Base-by-base conservation (phyloP, 2,797 vertebrate species). In the Ptychadena robeensis region DNA sequence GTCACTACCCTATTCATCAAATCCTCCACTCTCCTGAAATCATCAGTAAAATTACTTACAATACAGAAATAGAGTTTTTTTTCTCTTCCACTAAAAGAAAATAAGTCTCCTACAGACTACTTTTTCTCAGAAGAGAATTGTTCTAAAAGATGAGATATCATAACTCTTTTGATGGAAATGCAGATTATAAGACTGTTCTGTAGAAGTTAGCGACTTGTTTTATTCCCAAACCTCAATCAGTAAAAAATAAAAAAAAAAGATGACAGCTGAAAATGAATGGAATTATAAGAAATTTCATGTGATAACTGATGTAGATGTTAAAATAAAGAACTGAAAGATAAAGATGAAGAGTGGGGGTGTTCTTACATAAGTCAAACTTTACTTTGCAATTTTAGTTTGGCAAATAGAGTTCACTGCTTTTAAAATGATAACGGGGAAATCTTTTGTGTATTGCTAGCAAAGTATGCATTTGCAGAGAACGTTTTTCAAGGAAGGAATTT, bases 141-240 rank as follows among this genome's bases (percentile, higher is more conserved):
- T 88, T 91, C 85, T 83, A 92, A 87, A 90, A 90, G 76, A 89
- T 80, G 86, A 92, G 86, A 89, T 88, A 91, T 91, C 90, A 89
- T 91, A 89, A 87, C 88, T 90, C 88, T 87, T 91, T 86, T 88
- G 81, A 89, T 91, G 86, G 85, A n/a, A 59, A 80, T 65, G 82
- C 64, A 87, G 81, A 85, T 88, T 90, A 80, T 86, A 87, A 90
- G 81, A 90, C 73, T 87, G 86, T 83, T 85, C 85, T 85, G 89
- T 86, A 88, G 86, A 91, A 91, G 86, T 4, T 89, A 88, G 90
- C 88, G 91, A 89, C 86, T 76, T 88, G 77, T 75, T 92, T 91
- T 90, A 90, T 92, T 92, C 86, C 85, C 75, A 89, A 90, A 88
- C 87, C 90, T 91, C 91, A 88, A 89, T 91, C 89, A 91, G 80